These are phyloP conservation scores for Cephalotes varians DNA, from an alignment of 2,888 invertebrate genomes.

Conservation along the genomic window DNA sequence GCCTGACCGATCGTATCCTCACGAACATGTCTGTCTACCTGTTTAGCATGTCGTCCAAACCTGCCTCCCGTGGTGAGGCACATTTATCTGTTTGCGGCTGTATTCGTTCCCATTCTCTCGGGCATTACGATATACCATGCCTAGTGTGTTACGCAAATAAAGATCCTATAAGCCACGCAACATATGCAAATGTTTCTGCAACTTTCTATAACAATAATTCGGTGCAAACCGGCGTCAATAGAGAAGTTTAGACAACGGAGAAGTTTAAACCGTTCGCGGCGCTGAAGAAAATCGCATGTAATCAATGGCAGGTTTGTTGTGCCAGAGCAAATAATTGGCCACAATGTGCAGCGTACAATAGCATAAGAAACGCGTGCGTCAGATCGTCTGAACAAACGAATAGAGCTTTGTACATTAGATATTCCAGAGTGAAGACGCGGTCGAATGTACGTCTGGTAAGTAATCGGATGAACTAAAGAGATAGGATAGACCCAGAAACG, in stretches of 20 bases:
- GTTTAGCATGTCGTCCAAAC: constrained; percentile 30
- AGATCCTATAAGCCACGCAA: not conserved
- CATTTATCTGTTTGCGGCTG: constrained; percentile 14
- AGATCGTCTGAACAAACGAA: constrained; percentile 70
- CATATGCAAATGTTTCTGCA: not conserved
- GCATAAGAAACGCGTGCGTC: constrained; percentile 63
- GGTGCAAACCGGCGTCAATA: not conserved
- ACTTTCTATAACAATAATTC: constrained; percentile 10
- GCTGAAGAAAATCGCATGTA: not conserved
- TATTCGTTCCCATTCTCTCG: not conserved
- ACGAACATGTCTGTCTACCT: constrained; percentile 8
- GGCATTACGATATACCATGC: not conserved
- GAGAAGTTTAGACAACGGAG: not conserved
- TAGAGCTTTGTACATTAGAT: constrained; percentile 67
- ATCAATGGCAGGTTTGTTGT: not conserved
- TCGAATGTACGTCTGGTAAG: constrained; percentile 65
- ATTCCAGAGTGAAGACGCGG: constrained; percentile 65
- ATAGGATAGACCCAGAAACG: constrained; percentile 51
- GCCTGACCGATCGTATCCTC: constrained; percentile 14
- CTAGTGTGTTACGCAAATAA: not conserved
- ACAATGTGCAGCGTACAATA: constrained; percentile 59
- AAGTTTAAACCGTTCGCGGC: not conserved
- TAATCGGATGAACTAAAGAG: constrained; percentile 35
- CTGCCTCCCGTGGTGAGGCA: constrained; percentile 36
- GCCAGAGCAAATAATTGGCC: constrained; percentile 13